Conservation (phyloP, 2,113 vertebrate species). For the Dendropsophus ebraccatus region DNA sequence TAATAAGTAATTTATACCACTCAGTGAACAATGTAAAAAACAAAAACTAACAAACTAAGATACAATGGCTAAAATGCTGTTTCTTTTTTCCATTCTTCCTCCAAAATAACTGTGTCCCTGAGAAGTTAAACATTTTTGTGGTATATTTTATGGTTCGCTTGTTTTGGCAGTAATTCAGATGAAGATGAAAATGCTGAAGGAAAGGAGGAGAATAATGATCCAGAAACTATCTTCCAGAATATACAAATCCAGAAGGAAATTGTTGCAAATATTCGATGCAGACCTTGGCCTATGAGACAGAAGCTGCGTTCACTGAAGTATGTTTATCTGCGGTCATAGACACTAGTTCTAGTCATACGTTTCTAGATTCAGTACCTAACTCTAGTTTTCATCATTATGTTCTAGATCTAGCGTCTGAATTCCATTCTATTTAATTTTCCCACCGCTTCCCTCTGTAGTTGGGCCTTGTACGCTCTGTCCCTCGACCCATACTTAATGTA, state of each 20-base stretch:
- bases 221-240: slow-evolving; percentile 95
- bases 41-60: too few relatives aligned
- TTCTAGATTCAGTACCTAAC: not conserved
- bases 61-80: too few relatives aligned
- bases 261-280: slow-evolving; percentile 88
- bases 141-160: slow-evolving; percentile 33
- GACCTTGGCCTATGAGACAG: slow-evolving; percentile 94
- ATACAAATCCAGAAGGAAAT: slow-evolving; percentile 98
- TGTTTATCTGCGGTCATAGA: not conserved
- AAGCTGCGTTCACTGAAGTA: slow-evolving; percentile 92
- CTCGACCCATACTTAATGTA: too few relatives aligned
- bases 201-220: slow-evolving; percentile 85
- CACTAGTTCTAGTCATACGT: not conserved
- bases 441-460: too few relatives aligned
- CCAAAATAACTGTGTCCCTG: too few relatives aligned
- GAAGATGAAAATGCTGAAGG: slow-evolving; percentile 82
- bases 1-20: too few relatives aligned
- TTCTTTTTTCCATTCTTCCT: too few relatives aligned
- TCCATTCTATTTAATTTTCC: too few relatives aligned
- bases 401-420: too few relatives aligned
- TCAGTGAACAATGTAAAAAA: too few relatives aligned
- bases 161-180: slow-evolving; percentile 78
- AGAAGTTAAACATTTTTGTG: not conserved
- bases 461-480: too few relatives aligned
- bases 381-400: too few relatives aligned